A percentile compares a stretch with the other conserved stretches of the same genome.
Evolutionary conservation across 2,888 invertebrate species (phyloP).

Genomic region (Margaritifera margaritifera): DNA sequence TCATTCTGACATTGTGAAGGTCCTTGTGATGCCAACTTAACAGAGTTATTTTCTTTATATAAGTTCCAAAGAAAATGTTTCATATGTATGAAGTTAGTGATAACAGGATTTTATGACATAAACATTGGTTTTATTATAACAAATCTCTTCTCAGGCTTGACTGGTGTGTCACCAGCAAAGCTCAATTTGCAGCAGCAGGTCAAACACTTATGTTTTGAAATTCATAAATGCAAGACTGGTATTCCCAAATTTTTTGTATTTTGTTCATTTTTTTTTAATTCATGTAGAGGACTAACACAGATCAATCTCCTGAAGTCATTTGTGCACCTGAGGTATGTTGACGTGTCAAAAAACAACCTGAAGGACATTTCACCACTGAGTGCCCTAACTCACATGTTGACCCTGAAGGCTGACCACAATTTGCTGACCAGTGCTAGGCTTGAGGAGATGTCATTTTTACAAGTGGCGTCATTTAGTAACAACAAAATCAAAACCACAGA

Average conservation of each 20-base stretch:
- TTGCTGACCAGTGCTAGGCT: slow-evolving; percentile 62
- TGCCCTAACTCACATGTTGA: slow-evolving; percentile 68
- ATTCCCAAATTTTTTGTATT: not conserved
- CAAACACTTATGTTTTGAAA: too few relatives aligned
- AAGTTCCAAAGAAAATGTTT: too few relatives aligned
- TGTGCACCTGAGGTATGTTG: slow-evolving; percentile 72
- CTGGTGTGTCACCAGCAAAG: too few relatives aligned
- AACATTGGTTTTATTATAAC: too few relatives aligned
- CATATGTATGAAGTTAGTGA: too few relatives aligned
- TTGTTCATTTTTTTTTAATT: slow-evolving; percentile 11
- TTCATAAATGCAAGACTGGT: too few relatives aligned
- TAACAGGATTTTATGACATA: too few relatives aligned
- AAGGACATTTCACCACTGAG: slow-evolving; percentile 69
- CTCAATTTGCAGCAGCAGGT: too few relatives aligned
- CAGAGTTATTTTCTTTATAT: too few relatives aligned
- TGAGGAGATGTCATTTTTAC: slow-evolving; percentile 70
- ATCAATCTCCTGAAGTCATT: slow-evolving; percentile 66
- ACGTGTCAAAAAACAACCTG: slow-evolving; percentile 69
- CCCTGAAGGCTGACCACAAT: slow-evolving; percentile 70
- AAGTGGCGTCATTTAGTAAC: slow-evolving; percentile 68
- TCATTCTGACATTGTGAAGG: too few relatives aligned
- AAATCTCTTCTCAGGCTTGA: too few relatives aligned
- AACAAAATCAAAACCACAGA: slow-evolving; percentile 68
- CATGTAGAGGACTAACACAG: slow-evolving; percentile 69
- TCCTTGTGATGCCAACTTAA: too few relatives aligned